Conservation (phyloP, 2,113 vertebrate genomes). For the Melanerpes formicivorus region DNA sequence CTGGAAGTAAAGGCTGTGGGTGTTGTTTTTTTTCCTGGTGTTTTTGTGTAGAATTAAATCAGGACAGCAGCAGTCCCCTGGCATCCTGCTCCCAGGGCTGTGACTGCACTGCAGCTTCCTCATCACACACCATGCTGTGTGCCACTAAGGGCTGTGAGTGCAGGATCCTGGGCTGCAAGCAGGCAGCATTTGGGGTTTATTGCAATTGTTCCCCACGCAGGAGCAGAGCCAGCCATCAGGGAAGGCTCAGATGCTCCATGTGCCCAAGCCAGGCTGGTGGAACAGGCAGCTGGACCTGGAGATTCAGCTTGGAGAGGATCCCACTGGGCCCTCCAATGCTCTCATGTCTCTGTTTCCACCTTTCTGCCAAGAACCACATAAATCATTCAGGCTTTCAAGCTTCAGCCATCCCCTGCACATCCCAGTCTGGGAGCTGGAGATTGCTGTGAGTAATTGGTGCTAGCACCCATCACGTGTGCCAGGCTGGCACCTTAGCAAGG, state of each 20-base stretch:
- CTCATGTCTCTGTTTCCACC: background rate
- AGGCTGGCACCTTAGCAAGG: accelerated
- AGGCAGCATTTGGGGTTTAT: background rate
- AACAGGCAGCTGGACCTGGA: background rate
- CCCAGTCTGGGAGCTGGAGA: background rate
- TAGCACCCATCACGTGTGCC: accelerated
- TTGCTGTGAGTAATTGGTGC: background rate
- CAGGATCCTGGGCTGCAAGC: background rate
- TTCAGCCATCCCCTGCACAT: accelerated
- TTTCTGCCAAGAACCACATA: background rate
- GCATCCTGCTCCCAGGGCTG: background rate
- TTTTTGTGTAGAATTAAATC: background rate
- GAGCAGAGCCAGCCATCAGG: accelerated
- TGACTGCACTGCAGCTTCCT: background rate
- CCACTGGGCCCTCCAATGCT: accelerated
- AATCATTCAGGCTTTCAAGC: too few species aligned
- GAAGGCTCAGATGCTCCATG: background rate
- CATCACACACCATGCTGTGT: accelerated
- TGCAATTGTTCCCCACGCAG: accelerated
- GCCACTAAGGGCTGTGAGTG: background rate
- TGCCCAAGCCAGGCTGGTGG: background rate
- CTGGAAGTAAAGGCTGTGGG: background rate
- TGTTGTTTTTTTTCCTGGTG: background rate
- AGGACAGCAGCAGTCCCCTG: background rate
- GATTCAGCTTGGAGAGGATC: background rate